Conservation (phyloP, 1,140 invertebrate genomes). For the Eriocheir sinensis region DNA sequence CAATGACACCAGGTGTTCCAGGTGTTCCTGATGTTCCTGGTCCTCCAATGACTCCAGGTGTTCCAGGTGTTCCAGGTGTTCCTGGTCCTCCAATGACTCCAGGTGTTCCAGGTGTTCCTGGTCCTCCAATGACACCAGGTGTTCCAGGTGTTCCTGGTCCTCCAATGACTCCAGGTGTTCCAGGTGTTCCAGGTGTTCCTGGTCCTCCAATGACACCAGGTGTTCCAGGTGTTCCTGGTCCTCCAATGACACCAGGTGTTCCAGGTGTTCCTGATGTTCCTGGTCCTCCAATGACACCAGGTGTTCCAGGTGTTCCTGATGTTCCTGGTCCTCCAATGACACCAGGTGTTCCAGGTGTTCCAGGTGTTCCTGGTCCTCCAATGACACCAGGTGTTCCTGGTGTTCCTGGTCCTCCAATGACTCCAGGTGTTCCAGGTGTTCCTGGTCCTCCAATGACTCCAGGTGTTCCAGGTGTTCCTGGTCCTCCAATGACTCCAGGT, state of each 20-base stretch:
- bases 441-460: background rate
- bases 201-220: background rate
- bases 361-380: no score
- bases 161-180: background rate
- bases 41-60: background rate
- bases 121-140: background rate
- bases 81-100: background rate
- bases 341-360: no score
- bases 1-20: background rate
- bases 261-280: slow-evolving; percentile 44
- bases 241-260: slow-evolving; percentile 36
- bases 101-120: background rate
- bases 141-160: background rate
- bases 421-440: background rate
- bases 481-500: background rate
- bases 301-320: no score
- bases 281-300: background rate
- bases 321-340: no score
- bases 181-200: slow-evolving; percentile 7
- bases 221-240: background rate
- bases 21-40: slow-evolving; percentile 16
- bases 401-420: background rate
- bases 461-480: background rate
- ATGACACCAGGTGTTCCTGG: no score
- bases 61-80: no score